phyloP scores from a whole-genome alignment of 1,140 invertebrate species.

The Lepidurus packardi region DNA sequence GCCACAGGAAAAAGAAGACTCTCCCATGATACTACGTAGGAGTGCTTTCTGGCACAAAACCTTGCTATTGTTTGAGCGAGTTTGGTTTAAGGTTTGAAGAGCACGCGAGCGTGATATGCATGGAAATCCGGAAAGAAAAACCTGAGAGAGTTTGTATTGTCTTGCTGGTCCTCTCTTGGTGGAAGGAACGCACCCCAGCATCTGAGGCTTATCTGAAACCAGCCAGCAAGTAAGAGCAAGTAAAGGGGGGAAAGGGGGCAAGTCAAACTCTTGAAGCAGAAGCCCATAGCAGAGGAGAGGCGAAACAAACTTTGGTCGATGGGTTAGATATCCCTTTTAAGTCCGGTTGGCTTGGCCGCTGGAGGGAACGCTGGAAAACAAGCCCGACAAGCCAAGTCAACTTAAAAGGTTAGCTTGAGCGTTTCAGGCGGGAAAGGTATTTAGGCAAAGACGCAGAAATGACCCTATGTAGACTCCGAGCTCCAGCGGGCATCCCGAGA shows the following conservation, averaged over 20 bases:
- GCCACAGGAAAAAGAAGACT: not conserved
- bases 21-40: not conserved
- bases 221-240: constrained; percentile 7
- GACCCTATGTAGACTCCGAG: not conserved
- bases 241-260: not conserved
- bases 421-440: not conserved
- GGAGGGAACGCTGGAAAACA: not conserved
- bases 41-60: not conserved
- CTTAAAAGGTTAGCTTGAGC: not conserved
- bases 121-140: constrained; percentile 5
- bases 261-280: constrained; percentile 19
- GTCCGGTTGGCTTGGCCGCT: not conserved
- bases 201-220: not conserved
- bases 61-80: constrained; percentile 4
- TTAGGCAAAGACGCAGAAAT: constrained; percentile 5
- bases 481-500: not conserved
- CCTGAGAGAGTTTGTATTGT: constrained; percentile 2
- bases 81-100: not conserved
- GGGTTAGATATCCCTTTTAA: not conserved
- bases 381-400: constrained; percentile 1
- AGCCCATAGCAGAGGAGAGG: not conserved
- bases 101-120: constrained; percentile 12
- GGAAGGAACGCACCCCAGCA: constrained; percentile 12
- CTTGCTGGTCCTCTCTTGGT: not conserved
- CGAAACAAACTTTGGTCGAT: constrained; percentile 15